These are phyloP conservation scores for Frankliniella intonsa DNA, from an alignment of 2,888 invertebrate genomes.

Conservation along the genomic window DNA sequence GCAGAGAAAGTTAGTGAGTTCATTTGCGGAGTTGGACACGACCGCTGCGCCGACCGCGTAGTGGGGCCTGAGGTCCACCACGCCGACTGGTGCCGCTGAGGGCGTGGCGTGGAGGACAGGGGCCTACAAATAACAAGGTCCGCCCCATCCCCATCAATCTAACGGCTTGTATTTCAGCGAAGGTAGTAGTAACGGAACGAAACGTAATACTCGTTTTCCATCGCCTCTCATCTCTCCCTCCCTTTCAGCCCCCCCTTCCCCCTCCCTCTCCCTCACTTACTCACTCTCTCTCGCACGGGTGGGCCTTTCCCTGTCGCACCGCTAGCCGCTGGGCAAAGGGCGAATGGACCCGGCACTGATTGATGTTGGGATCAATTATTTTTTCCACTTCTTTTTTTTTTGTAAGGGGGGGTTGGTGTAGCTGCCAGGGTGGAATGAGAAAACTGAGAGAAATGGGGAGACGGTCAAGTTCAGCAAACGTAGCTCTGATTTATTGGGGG, in stretches of 20 bases:
- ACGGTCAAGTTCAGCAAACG: background rate
- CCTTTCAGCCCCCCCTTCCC: background rate
- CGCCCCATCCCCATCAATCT: background rate
- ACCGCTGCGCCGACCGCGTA: background rate
- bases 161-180: too few species aligned
- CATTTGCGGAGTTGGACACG: conserved; percentile 1
- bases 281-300: background rate
- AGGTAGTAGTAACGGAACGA: too few species aligned
- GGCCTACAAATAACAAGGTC: background rate
- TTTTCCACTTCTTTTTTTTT: background rate
- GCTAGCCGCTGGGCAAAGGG: background rate
- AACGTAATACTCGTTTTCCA: background rate
- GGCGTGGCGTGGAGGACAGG: too few species aligned
- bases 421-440: background rate
- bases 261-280: background rate
- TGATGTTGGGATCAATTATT: conserved; percentile 17
- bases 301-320: background rate
- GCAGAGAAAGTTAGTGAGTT: background rate
- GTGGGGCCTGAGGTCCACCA: background rate
- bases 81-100: background rate
- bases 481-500: background rate
- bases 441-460: conserved; percentile 16
- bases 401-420: too few species aligned
- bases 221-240: background rate
- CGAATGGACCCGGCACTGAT: background rate